phyloP scores from a whole-genome alignment of 1,140 invertebrate genomes.

The Tetramorium simillimum region DNA sequence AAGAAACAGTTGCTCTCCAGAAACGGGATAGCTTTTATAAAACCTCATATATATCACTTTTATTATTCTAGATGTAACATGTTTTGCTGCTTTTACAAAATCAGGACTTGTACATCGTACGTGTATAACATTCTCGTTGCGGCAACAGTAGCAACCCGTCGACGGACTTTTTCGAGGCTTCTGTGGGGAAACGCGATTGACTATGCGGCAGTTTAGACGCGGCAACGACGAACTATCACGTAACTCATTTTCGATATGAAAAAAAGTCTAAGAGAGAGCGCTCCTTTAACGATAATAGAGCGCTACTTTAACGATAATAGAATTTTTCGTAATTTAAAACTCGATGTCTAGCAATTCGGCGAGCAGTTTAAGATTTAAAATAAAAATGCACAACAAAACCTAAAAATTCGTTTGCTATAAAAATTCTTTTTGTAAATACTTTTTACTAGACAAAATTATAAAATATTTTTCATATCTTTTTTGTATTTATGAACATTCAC shows the following conservation, averaged over 20 bases:
- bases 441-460: neutral
- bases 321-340: neutral
- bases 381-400: neutral
- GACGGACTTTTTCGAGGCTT: conserved; percentile 25
- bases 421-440: neutral
- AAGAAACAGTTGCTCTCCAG: conserved; percentile 24
- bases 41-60: conserved; percentile 75
- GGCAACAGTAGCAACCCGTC: conserved; percentile 54
- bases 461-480: neutral
- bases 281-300: neutral
- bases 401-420: neutral
- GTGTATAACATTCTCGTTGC: conserved; percentile 63
- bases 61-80: conserved; percentile 75
- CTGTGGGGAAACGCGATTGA: conserved; percentile 23
- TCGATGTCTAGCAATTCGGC: neutral
- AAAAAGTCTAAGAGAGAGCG: neutral
- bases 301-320: neutral
- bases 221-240: conserved; percentile 4
- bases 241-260: neutral
- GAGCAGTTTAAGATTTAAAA: neutral
- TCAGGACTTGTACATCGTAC: conserved; percentile 70
- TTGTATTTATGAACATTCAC: neutral
- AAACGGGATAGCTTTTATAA: conserved; percentile 70
- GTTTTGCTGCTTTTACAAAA: conserved; percentile 75
- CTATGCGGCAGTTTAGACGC: conserved; percentile 20